Percentiles rank a stretch among this genome's conserved stretches.
Conservation (phyloP, 2,888 invertebrate genomes). For the Drosophila merina region DNA sequence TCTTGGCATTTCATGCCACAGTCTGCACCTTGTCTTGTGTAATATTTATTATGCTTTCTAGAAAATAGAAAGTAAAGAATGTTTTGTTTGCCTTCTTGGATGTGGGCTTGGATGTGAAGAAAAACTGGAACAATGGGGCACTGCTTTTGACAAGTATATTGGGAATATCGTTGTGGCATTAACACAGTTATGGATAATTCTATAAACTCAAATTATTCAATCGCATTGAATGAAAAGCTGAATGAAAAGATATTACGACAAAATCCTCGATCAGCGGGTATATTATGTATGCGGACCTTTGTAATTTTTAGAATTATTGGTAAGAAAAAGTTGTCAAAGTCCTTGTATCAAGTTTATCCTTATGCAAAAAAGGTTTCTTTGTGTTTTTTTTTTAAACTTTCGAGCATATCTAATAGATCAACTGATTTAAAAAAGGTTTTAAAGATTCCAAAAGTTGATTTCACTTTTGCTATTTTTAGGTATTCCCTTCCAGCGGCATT, state of each 20-base stretch:
- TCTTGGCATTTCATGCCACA: constrained; percentile 18
- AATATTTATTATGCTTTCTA: constrained; percentile 77
- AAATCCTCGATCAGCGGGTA: background rate
- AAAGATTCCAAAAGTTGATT: background rate
- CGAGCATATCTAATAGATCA: too few relatives aligned
- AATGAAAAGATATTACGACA: background rate
- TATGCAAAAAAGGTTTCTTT: too few relatives aligned
- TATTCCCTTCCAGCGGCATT: background rate
- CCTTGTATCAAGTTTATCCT: too few relatives aligned
- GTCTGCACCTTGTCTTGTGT: constrained; percentile 70
- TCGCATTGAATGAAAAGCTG: background rate
- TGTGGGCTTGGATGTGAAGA: constrained; percentile 10
- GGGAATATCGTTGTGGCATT: constrained; percentile 7
- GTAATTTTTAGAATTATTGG: background rate
- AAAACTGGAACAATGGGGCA: constrained; percentile 28
- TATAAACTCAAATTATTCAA: background rate
- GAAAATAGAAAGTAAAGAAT: constrained; percentile 72
- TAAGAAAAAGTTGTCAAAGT: background rate
- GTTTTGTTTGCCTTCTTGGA: constrained; percentile 26
- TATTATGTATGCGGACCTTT: background rate
- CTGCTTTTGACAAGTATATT: constrained; percentile 59
- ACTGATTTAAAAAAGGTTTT: too few relatives aligned
- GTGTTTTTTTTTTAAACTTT: too few relatives aligned
- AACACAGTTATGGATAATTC: background rate
- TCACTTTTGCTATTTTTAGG: background rate